Base-by-base conservation (phyloP, 2,888 invertebrate species). In the Ceraclea dissimilis region DNA sequence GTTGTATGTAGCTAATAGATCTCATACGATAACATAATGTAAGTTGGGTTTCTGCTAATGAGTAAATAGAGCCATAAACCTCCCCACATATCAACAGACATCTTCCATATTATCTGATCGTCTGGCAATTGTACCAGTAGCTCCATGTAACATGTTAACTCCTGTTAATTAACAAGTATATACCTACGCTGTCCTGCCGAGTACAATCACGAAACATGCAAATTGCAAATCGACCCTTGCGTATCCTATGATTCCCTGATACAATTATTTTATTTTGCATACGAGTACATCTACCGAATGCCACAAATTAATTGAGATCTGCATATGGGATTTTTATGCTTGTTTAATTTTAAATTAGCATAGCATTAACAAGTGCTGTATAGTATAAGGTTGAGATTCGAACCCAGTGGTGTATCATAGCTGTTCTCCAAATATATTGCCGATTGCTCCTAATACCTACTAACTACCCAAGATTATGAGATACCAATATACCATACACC, bases 51-150 rank as follows among this genome's bases (percentile, higher is more conserved):
- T 46, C 19, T 46, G 19, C 46, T 46, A 46, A 46, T 46, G 46
- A 46, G 46, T 19, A 46, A 46, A 46, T 46, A 46, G 46, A 46
- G 46, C 46, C 46, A 46, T 46, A 46, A 39, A 39, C 39, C 39
- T 39, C 39, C 39, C 39, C 5, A 39, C 39, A 16, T 39, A 39
- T 39, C 39, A 39, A 39, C n/a, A 39, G 39, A 39, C 39, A 39
- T 39, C 39, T 5, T 39, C n/a, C 16, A 16, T 16, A 39, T 16
- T 39, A 39, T 39, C 39, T n/a, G 39, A 39, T 39, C 39, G 39
- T 39, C 39, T 16, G 16, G 39, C 39, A 39, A 16, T n/a, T 13
- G 39, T n/a, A n/a, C n/a, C 31, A 31, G 31, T 39, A 39, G 39
- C 13, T 13, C 39, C 13, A 4, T 16, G 39, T 13, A 39, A 39